Conservation (phyloP, 2,113 vertebrate genomes). For the Microtus ochrogaster region DNA sequence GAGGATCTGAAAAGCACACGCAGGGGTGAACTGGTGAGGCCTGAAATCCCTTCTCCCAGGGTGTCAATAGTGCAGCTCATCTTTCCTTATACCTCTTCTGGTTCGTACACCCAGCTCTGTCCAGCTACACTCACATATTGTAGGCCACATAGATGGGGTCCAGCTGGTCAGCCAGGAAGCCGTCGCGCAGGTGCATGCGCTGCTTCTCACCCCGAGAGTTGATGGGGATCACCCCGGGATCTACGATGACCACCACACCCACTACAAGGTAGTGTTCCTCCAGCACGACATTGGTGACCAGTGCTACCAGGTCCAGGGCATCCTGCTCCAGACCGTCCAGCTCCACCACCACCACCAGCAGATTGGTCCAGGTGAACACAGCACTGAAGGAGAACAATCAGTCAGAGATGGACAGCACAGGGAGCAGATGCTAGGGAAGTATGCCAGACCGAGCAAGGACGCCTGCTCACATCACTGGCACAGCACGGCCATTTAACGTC, state of each 20-base stretch:
- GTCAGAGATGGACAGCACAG: fast-evolving
- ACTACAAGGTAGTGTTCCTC: slow-evolving; percentile 98
- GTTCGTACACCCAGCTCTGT: background rate
- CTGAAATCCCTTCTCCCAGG: background rate
- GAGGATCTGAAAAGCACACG: background rate
- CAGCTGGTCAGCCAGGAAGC: slow-evolving; percentile 97
- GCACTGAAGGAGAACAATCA: slow-evolving; percentile 85
- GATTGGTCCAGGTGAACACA: slow-evolving; percentile 98
- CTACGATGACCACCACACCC: slow-evolving; percentile 96
- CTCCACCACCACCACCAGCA: slow-evolving; percentile 97
- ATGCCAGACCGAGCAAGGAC: background rate
- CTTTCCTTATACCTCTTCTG: background rate
- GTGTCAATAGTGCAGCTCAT: background rate
- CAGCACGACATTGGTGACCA: slow-evolving; percentile 96
- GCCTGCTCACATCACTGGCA: fast-evolving
- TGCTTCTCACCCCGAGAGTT: slow-evolving; percentile 98
- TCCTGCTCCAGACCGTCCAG: slow-evolving; percentile 97
- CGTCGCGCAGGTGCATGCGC: slow-evolving; percentile 97
- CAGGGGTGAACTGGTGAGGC: background rate
- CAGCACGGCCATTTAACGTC: fast-evolving
- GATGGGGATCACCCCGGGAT: slow-evolving; percentile 96
- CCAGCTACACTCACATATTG: slow-evolving; percentile 91
- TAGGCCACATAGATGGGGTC: slow-evolving; percentile 99
- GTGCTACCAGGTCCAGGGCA: slow-evolving; percentile 94
- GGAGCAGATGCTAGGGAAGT: background rate